Percentiles rank a stretch among this genome's conserved stretches.
These are phyloP conservation scores for Liolophura sinensis DNA, from an alignment of 1,140 invertebrate species.

Conservation along the genomic window DNA sequence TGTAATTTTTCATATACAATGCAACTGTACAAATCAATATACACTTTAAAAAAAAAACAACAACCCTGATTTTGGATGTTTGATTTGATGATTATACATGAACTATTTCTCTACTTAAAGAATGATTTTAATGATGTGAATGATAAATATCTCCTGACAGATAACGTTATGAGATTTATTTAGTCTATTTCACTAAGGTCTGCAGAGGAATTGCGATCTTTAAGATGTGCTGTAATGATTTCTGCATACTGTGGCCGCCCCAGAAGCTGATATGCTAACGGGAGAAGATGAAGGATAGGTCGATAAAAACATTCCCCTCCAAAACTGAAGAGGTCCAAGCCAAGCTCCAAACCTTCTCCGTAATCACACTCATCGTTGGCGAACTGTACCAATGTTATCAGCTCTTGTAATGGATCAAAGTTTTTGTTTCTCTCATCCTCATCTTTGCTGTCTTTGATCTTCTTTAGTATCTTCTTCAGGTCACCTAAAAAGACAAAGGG, in stretches of 20 bases:
- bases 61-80: no score
- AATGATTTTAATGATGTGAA: no score
- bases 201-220: slow-evolving; percentile 59
- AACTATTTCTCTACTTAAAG: no score
- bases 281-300: slow-evolving; percentile 68
- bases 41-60: no score
- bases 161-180: not conserved
- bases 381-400: slow-evolving; percentile 69
- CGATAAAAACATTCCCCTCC: slow-evolving; percentile 64
- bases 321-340: slow-evolving; percentile 80
- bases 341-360: slow-evolving; percentile 86
- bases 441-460: slow-evolving; percentile 66
- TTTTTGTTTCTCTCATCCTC: slow-evolving; percentile 66
- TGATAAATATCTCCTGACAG: slow-evolving; percentile 1
- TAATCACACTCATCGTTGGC: slow-evolving; percentile 94
- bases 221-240: slow-evolving; percentile 73
- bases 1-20: no score
- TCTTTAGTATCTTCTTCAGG: slow-evolving; percentile 74
- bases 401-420: slow-evolving; percentile 69
- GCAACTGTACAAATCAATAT: no score
- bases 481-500: slow-evolving; percentile 63
- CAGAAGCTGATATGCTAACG: slow-evolving; percentile 78
- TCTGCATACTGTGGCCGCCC: slow-evolving; percentile 72
- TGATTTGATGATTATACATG: no score
- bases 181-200: slow-evolving; percentile 37